Percentiles rank a stretch among this genome's conserved stretches.
phyloP scores from a whole-genome alignment of 2,797 vertebrate genomes.

The Peromyscus aztecus region DNA sequence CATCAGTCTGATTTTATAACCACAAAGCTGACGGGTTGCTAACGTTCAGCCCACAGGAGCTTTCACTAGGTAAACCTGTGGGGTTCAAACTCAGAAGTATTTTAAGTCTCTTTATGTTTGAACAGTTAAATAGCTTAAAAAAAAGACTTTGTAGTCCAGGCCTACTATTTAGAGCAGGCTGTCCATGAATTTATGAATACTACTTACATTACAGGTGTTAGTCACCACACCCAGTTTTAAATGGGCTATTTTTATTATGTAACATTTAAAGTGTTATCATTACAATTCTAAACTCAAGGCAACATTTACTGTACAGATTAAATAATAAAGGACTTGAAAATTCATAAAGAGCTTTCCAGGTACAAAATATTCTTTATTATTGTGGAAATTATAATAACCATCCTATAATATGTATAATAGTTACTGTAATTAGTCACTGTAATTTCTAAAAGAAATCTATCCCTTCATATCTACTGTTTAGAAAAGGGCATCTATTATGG shows the following conservation, averaged over 20 bases:
- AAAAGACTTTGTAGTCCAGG: background rate
- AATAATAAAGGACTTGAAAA: constrained; percentile 29
- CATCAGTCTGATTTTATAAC: constrained; percentile 40
- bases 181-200: background rate
- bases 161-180: background rate
- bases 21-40: background rate
- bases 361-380: background rate
- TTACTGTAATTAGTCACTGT: background rate
- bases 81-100: constrained; percentile 2
- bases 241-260: constrained; percentile 32
- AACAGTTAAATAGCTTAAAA: background rate
- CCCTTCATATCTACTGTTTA: background rate
- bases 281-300: constrained; percentile 33
- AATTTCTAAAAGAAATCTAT: background rate
- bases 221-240: background rate
- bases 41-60: background rate
- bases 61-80: constrained; percentile 1
- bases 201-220: background rate
- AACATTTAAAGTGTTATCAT: background rate
- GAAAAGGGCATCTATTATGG: background rate
- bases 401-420: background rate
- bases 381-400: background rate
- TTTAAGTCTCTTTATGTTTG: constrained; percentile 19
- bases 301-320: background rate
- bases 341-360: background rate